Evolutionary conservation across 2,797 vertebrate species (phyloP), one percentile per base, ranked within the genome.

Genomic region (Rhinoraja longicauda): DNA sequence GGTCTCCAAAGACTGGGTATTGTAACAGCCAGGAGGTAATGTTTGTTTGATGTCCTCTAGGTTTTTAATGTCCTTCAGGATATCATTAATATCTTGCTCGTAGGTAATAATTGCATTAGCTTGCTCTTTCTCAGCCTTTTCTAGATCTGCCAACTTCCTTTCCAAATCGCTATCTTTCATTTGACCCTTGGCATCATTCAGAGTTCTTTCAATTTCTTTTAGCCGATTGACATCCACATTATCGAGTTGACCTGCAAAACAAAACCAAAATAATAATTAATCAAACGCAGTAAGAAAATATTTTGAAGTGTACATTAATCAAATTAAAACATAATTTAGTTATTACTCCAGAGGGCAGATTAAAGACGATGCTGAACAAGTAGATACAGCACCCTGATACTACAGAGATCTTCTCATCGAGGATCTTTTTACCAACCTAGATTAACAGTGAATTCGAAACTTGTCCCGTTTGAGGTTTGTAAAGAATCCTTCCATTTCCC

Each of bases 31-130:
- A 0, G 97, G 96, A 0, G 99, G 99, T 95, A 99, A 96, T 86
- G 98, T 98, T 94, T 97, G 98, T 97, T 97, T 98, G 97, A 99
- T 99, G 96, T 99, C 98, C 26, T 98, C 97, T 93, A 99, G 97
- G 96, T 99, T 99, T 94, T 78, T 95, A 94, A 99, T 99, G 96
- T 99, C 99, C 77, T 96, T 97, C 93, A 96, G 95, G 94, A 99
- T 99, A 95, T 98, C 97, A 6, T 95, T 95, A 93, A 99, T 99
- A 95, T 99, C 98, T 90, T 95, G 96, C 94, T 99, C 97, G 91
- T 99, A 99, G 95, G 98, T 97, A 77, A 93, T 94, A 95, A 99
- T 98, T 36, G 98, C 98, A 1, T 96, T 97, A 67, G 98, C 98
- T 95, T 99, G 99, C 76, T 96, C 96, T 93, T 94, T 96, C 81